A percentile compares a stretch with the other conserved stretches of the same genome.
These are phyloP conservation scores for Ambastaia sidthimunki DNA, from an alignment of 2,797 vertebrate species.

Conservation along the genomic window DNA sequence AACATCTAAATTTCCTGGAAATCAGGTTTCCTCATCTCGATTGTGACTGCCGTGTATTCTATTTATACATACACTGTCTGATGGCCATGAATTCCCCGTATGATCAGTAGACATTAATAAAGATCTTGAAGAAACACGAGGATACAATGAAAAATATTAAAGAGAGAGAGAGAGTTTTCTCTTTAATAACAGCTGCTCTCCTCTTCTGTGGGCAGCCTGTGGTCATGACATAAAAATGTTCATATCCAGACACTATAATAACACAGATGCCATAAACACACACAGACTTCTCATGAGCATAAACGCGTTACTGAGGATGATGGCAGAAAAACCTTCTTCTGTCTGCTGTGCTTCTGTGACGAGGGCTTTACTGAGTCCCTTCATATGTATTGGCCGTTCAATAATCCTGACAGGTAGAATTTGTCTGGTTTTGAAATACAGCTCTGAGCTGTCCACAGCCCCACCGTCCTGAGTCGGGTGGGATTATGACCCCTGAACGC, in stretches of 20 bases:
- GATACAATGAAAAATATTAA: constrained; percentile 8
- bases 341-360: neutral
- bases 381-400: constrained; percentile 30
- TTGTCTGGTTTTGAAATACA: constrained; percentile 21
- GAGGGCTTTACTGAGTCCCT: neutral
- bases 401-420: constrained; percentile 36
- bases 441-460: constrained; percentile 12
- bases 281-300: neutral
- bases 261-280: neutral
- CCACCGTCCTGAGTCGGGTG: neutral
- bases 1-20: constrained; percentile 39
- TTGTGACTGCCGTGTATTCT: constrained; percentile 26
- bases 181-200: constrained; percentile 15
- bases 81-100: neutral
- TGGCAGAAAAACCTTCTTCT: neutral
- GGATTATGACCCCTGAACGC: constrained; percentile 33
- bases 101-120: constrained; percentile 23
- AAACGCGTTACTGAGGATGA: neutral
- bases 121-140: neutral
- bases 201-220: neutral
- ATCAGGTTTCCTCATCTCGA: constrained; percentile 19
- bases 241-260: neutral
- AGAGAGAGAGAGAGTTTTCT: constrained; percentile 14
- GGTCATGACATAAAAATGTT: neutral
- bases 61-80: constrained; percentile 17